phyloP scores from a whole-genome alignment of 2,797 vertebrate genomes.

The Lutjanus campechanus region DNA sequence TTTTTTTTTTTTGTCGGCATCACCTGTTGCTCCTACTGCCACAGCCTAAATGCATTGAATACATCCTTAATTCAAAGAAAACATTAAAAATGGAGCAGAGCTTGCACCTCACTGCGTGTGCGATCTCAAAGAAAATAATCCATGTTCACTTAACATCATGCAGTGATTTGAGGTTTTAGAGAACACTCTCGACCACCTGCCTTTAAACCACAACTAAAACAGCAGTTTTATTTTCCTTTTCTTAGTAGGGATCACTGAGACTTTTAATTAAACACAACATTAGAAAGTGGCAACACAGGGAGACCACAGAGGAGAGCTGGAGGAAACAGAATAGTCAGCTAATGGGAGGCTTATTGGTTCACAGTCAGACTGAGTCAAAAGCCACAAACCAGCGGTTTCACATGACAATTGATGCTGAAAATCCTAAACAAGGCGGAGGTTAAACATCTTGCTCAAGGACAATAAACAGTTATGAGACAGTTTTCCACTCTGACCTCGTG shows the following conservation, averaged over 20 bases:
- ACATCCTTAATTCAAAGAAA: too few species aligned
- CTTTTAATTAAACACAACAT: constrained; percentile 28
- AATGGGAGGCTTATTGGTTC: constrained; percentile 18
- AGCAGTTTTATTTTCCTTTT: constrained; percentile 21
- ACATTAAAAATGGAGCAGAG: too few species aligned
- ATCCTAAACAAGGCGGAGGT: constrained; percentile 5
- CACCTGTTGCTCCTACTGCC: too few species aligned
- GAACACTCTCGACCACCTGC: constrained; percentile 4
- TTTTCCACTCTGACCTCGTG: neutral
- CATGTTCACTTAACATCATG: neutral
- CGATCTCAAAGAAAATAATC: too few species aligned
- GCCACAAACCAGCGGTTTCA: constrained; percentile 20
- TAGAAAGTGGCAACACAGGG: neutral
- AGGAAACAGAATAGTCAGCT: neutral
- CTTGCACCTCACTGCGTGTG: too few species aligned
- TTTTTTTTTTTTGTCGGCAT: too few species aligned
- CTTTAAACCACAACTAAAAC: constrained; percentile 7
- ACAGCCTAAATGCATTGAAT: too few species aligned
- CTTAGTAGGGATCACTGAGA: neutral
- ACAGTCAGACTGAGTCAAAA: constrained; percentile 20
- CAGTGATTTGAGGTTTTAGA: constrained; percentile 17
- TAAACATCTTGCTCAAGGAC: neutral
- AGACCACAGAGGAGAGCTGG: neutral
- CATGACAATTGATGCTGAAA: constrained; percentile 20
- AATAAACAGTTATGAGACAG: neutral